Evolutionary conservation across 1,140 invertebrate genomes (phyloP), one percentile per base, ranked within the genome.

Genomic region (Eubasilissa regina): DNA sequence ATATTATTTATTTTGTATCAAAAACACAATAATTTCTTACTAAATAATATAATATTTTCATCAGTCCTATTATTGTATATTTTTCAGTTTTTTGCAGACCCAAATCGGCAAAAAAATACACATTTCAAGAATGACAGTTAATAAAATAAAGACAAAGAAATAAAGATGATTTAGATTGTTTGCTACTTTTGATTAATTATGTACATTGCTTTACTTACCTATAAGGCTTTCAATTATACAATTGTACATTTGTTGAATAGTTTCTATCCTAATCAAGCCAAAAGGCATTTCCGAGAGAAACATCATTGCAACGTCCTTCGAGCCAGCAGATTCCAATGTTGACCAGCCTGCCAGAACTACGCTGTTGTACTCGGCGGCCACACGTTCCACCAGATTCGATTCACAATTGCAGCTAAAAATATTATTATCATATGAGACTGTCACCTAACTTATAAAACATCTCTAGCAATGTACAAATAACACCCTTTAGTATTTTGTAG

Each of bases 231-330:
- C 66, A n/a, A 11, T 19, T 10, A 80, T 51, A 9, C 72, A 56
- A 10, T 70, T 74, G 25, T 70, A 80, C 1, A 79, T 13, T 19
- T 55, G 60, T 12, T 47, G 15, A 8, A 79, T 43, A 10, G 72
- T 75, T 17, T 83, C 62, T 3, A 48, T 70, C 11, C 12, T 66
- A 44, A 76, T 25, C 9, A 83, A 56, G 21, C 21, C 53, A 25
- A 80, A 80, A 13, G 81, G 81, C 58, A 83, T 66, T 25, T 83
- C 81, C 1, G 81, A 78, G 11, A 83, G 58, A 35, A 83, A 83
- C 81, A 83, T 80, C 1, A 43, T 21, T 21, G 70, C 70, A 0
- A 78, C 73, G 15, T 83, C 81, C 55, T 53, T 75, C 6, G 77
- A 80, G 13, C 73, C 70, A 7, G 81, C 78, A 44, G 35, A 72